These are phyloP conservation scores for Papilio demoleus DNA, from an alignment of 2,888 invertebrate species.

Conservation along the genomic window DNA sequence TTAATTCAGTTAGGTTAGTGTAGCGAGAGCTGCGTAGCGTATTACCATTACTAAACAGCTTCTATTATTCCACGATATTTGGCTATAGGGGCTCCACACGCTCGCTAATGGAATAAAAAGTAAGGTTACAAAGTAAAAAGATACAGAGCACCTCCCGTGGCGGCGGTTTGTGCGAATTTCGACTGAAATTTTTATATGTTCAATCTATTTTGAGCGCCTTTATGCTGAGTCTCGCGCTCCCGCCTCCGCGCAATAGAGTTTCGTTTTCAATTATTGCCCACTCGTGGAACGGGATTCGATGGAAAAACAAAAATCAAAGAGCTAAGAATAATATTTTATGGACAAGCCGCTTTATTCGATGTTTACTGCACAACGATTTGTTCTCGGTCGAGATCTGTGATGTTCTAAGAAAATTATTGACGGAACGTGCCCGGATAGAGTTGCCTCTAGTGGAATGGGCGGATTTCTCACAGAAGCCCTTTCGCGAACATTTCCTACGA, in stretches of 20 bases:
- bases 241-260: slow-evolving; percentile 78
- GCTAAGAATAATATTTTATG: slow-evolving; percentile 82
- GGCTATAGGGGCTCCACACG: slow-evolving; percentile 80
- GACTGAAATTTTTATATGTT: slow-evolving; percentile 83
- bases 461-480: slow-evolving; percentile 60
- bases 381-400: slow-evolving; percentile 76
- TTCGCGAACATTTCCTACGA: slow-evolving; percentile 55
- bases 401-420: slow-evolving; percentile 81
- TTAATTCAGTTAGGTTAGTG: slow-evolving; percentile 76
- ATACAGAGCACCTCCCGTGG: slow-evolving; percentile 80
- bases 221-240: slow-evolving; percentile 79
- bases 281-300: slow-evolving; percentile 81
- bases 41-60: slow-evolving; percentile 82
- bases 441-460: slow-evolving; percentile 57
- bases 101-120: slow-evolving; percentile 83
- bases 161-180: slow-evolving; percentile 80
- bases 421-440: slow-evolving; percentile 76
- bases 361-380: slow-evolving; percentile 80
- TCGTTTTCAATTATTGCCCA: slow-evolving; percentile 84
- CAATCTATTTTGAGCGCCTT: slow-evolving; percentile 82
- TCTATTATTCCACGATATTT: slow-evolving; percentile 83
- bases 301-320: slow-evolving; percentile 76
- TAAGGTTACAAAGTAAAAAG: slow-evolving; percentile 83
- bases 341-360: slow-evolving; percentile 78
- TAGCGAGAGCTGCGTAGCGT: slow-evolving; percentile 70